Evolutionary conservation across 1,140 invertebrate species (phyloP), one percentile per base, ranked within the genome.

Genomic region (Diabrotica undecimpunctata): DNA sequence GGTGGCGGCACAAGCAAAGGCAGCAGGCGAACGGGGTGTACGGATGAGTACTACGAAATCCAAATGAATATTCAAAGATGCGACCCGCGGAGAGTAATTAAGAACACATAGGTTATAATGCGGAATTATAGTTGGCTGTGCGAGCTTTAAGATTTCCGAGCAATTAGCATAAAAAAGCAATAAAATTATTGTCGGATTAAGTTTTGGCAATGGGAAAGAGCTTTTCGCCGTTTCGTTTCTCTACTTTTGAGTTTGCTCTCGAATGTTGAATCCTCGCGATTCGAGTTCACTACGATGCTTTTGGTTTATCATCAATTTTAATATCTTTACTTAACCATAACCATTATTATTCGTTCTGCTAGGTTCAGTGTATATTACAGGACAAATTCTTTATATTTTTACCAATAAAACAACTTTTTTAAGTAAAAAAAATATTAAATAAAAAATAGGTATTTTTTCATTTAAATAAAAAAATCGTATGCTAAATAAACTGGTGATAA

Each of bases 141-240:
- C 62, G 68, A 64, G 69, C 66, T 68, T 68, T 74, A 73, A 75
- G 73, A 75, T 75, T 75, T 72, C 51, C 36, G 46, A 61, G 52
- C 39, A 67, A 76, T 76, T 76, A 73, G 72, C 75, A 76, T 76
- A 72, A 76, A 76, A 76, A 76, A 72, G 74, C 72, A 68, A 76
- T 76, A 76, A 76, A 76, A 76, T 76, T 75, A 76, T 75, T 72
- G 70, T 68, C 73, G 73, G 65, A 66, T 66, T 66, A 66, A 62
- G 55, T 62, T 62, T 62, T 54, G 61, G 61, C 61, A 54, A 62
- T 62, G 50, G 59, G 11, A 53, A 51, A 46, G 59, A 61, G 57
- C 57, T 7, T 12, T 10, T 12, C 57, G 57, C 50, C 35, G 13
- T 11, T 61, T 10, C 59, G 52, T 50, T 25, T 52, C 51, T 61